Conservation (phyloP, 2,797 vertebrate species). For the Astyanax mexicanus region DNA sequence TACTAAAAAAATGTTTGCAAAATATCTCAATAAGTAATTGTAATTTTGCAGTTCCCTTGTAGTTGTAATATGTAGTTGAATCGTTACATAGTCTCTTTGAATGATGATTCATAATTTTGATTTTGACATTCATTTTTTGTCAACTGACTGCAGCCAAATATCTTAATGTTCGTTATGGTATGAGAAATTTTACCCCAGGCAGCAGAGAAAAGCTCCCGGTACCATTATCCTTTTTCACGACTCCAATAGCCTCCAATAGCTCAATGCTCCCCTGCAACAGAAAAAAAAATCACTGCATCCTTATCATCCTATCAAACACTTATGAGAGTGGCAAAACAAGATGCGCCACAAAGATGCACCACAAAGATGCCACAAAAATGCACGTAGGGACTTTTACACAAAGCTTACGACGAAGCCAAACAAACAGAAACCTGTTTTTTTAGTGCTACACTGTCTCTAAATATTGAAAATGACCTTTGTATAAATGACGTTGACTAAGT, state of each 20-base stretch:
- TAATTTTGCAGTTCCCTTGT: too few species aligned
- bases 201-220: slow-evolving; percentile 63
- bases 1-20: too few species aligned
- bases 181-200: slow-evolving; percentile 68
- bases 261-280: slow-evolving; percentile 77
- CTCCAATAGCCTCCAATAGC: slow-evolving; percentile 73
- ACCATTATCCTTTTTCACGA: slow-evolving; percentile 76
- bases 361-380: not conserved
- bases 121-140: too few species aligned
- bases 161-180: not conserved
- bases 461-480: not conserved
- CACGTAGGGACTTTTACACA: not conserved
- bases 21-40: too few species aligned
- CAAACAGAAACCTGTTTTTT: not conserved
- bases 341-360: not conserved
- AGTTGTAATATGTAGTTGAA: too few species aligned
- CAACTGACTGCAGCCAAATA: too few species aligned
- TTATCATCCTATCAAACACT: not conserved
- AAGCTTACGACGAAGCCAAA: not conserved
- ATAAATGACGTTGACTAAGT: not conserved
- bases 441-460: not conserved
- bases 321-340: not conserved
- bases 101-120: too few species aligned
- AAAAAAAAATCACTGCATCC: not conserved
- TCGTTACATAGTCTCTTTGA: too few species aligned